Conservation (phyloP, 2,797 vertebrate species). For the Yasuhikotakia modesta region DNA sequence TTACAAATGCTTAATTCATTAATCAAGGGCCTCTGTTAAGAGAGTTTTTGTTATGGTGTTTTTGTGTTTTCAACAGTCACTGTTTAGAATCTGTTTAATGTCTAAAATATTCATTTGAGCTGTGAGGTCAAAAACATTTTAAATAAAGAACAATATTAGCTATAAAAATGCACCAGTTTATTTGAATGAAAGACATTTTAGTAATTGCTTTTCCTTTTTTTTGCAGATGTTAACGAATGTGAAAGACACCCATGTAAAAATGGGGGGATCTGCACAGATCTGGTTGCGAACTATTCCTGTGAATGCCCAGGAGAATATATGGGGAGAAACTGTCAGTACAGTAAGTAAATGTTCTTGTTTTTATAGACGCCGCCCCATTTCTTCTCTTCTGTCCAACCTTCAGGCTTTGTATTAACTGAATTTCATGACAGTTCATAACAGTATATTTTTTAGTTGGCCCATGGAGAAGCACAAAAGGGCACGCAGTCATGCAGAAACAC, state of each 20-base stretch:
- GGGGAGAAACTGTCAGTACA: conserved; percentile 96
- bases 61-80: conserved; percentile 32
- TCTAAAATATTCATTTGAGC: conserved; percentile 52
- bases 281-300: conserved; percentile 96
- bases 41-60: conserved; percentile 21
- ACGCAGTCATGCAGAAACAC: conserved; percentile 12
- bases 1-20: neutral
- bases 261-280: conserved; percentile 94
- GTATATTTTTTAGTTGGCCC: neutral
- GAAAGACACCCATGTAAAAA: conserved; percentile 94
- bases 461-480: conserved; percentile 6
- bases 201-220: conserved; percentile 56
- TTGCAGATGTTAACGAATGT: conserved; percentile 93
- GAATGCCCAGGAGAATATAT: conserved; percentile 98
- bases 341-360: conserved; percentile 78
- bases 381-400: conserved; percentile 20
- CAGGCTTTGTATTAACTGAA: conserved; percentile 41
- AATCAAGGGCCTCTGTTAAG: conserved; percentile 7
- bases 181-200: conserved; percentile 67
- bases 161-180: conserved; percentile 61
- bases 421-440: conserved; percentile 31
- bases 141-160: conserved; percentile 28
- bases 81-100: conserved; percentile 27
- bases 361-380: conserved; percentile 41
- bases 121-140: no score